Base-by-base conservation (phyloP, 1,140 invertebrate genomes). In the Drosophila micromelanica region DNA sequence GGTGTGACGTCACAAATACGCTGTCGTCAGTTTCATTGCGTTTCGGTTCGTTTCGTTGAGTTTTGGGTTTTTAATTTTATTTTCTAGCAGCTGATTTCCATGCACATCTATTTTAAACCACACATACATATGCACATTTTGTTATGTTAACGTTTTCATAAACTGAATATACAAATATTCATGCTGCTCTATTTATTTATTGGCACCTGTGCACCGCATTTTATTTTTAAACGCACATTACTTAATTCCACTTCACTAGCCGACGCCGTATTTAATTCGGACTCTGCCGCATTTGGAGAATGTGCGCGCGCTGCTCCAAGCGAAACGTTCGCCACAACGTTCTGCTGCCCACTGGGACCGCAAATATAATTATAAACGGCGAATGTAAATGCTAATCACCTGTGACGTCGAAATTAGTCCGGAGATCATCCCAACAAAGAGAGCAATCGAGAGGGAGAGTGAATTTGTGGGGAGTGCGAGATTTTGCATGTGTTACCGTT, bases 161-260 rank as follows among this genome's bases (percentile, higher is more conserved):
- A 38, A 49, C 62, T 74, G 40, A 38, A 54, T 63, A 20, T 59
- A 46, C 37, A 73, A 63, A 57, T 54, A 63, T 54, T 32, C 12
- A 59, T 57, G 45, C 23, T 63, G 70, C 54, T 65, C 40, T 38
- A 57, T 40, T 57, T 70, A 54, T 57, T 30, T 38, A 27, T 52
- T 56, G 40, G 71, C 75, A 74, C 70, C 74, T 76, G 70, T 23
- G 27, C 27, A 51, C 7, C n/a, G 48, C n/a, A 48, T 56, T 77
- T 74, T 77, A 77, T 77, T 77, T 70, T 70, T 77, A 77, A 77
- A 77, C 71, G 35, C 38, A 76, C 63, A 77, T 73, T 77, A 59
- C 59, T 77, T 68, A 55, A 62, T 77, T 76, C 52, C 59, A 57
- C 62, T 68, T 69, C 74, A 74, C 63, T 61, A 43, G 35, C 11